Evolutionary conservation across 2,888 invertebrate genomes (phyloP).

Genomic region (Therioaphis trifolii): DNA sequence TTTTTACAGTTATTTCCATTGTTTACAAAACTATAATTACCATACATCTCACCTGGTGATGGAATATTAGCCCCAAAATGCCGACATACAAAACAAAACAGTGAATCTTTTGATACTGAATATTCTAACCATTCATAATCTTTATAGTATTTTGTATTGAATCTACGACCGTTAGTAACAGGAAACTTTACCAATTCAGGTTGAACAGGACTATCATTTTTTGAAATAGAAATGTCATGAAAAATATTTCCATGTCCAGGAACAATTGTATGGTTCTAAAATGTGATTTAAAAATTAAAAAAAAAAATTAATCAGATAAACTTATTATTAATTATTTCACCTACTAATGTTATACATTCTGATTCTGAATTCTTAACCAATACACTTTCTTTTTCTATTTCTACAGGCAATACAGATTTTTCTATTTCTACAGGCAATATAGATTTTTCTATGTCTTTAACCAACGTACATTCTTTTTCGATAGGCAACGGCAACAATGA

Average conservation of each 20-base stretch:
- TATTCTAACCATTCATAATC: slow-evolving; percentile 20
- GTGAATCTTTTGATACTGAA: slow-evolving; percentile 18
- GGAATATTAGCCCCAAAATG: slow-evolving; percentile 24
- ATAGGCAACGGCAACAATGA: slow-evolving; percentile 13
- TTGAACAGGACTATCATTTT: neutral
- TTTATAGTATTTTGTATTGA: slow-evolving; percentile 12
- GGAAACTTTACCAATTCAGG: neutral
- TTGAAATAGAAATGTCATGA: slow-evolving; percentile 1
- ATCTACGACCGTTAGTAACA: neutral
- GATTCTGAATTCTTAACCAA: slow-evolving; percentile 37
- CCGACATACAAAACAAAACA: slow-evolving; percentile 17
- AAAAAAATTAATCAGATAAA: neutral
- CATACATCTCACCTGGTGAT: slow-evolving; percentile 9
- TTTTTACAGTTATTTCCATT: slow-evolving; percentile 19
- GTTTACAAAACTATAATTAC: slow-evolving; percentile 18
- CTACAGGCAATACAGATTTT: slow-evolving; percentile 15
- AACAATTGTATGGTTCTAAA: slow-evolving; percentile 4
- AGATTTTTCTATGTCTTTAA: neutral
- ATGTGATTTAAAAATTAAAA: slow-evolving; percentile 11
- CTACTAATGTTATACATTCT: slow-evolving; percentile 32
- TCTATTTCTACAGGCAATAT: slow-evolving; percentile 28
- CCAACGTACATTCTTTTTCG: slow-evolving; percentile 18
- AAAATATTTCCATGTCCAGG: neutral
- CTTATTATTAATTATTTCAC: slow-evolving; percentile 17
- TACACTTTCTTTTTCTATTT: slow-evolving; percentile 32